phyloP scores from a whole-genome alignment of 2,888 invertebrate genomes.

The Athrips mouffetella region DNA sequence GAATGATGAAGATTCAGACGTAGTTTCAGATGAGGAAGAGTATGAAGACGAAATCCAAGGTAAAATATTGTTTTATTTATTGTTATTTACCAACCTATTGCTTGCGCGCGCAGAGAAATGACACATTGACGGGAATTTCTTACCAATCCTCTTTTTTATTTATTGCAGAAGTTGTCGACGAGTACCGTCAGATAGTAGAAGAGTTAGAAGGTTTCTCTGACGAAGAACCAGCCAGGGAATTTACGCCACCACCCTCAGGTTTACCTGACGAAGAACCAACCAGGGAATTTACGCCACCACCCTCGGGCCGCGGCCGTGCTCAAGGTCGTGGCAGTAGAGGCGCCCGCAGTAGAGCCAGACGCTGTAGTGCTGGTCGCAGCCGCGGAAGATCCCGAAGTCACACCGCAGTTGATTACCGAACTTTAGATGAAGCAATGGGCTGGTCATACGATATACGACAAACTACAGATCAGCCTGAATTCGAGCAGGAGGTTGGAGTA shows the following conservation, averaged over 20 bases:
- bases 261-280: too few species aligned
- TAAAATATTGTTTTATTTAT: not conserved
- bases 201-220: not conserved
- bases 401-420: too few species aligned
- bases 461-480: not conserved
- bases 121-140: not conserved
- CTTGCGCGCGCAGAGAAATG: too few species aligned
- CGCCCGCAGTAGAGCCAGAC: too few species aligned
- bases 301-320: too few species aligned
- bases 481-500: not conserved
- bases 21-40: not conserved
- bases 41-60: not conserved
- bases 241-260: too few species aligned
- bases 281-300: too few species aligned
- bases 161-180: not conserved
- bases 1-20: conserved; percentile 3
- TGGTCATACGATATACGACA: not conserved
- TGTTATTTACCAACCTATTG: too few species aligned
- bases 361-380: too few species aligned
- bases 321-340: too few species aligned
- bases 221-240: not conserved
- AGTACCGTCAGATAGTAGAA: not conserved
- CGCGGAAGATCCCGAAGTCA: too few species aligned
- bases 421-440: not conserved
- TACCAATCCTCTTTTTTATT: not conserved